Evolutionary conservation across 1,140 invertebrate species (phyloP), one percentile per base, ranked within the genome.

Genomic region (Lutraria rhynchaena): DNA sequence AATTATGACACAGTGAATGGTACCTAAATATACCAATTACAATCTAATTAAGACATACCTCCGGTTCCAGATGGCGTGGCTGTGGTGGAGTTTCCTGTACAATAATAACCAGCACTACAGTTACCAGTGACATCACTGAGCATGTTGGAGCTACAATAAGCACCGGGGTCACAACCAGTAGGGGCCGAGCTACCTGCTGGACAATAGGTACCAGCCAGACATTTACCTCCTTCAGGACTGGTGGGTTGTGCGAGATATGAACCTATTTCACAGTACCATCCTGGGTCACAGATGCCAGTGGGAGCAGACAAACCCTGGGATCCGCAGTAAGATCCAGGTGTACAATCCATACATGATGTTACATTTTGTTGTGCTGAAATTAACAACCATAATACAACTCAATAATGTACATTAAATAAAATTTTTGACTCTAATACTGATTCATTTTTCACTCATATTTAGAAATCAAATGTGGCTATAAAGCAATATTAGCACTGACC

Each of bases 251-350:
- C 82, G 17, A 88, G 57, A 53, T 53, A 83, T 15, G 90, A 88
- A 0, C 88, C 86, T 4, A 88, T 46, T n/a, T 85, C 87, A 78
- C 90, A 91, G 80, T 87, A 91, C 90, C 90, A 91, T 27, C 90
- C 90, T 15, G 88, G 73, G 49, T 90, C 87, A 88, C 90, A 91
- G 44, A 78, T 51, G 11, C 63, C 87, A 46, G 90, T 91, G 17
- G 89, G 87, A 22, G 55, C 57, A 24, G 53, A 83, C n/a, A 89
- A 81, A 3, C 90, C 90, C 35, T 81, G 73, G n/a, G 87, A 87
- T 0, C 63, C 88, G 73, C 90, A 91, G 86, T 89, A 91, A n/a
- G 70, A 83, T 11, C 90, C 90, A 41, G 90, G 89, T 19, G 67
- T 87, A 77, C 90, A 91, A 4, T 86, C 81, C 11, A 69, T 55